Conservation (phyloP, 2,113 vertebrate genomes). For the Tichodroma muraria region DNA sequence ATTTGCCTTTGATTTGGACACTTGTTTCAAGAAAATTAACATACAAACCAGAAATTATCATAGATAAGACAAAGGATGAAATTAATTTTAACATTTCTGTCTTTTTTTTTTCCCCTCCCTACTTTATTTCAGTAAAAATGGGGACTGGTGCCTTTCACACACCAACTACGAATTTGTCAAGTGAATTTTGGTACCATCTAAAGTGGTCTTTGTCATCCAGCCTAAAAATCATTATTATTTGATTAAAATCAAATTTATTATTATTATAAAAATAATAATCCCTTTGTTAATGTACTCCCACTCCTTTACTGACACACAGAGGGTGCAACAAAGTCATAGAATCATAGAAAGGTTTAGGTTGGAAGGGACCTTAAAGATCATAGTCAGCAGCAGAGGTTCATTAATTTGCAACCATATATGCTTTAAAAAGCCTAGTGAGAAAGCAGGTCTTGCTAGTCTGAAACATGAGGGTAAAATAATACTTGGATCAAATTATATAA, state of each 20-base stretch:
- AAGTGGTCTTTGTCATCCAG: not conserved
- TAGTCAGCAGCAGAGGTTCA: not conserved
- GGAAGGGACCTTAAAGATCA: not conserved
- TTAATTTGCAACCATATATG: not conserved
- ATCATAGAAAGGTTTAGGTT: not conserved
- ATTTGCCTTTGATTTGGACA: not conserved
- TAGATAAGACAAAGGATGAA: not conserved
- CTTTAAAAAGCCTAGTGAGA: not conserved
- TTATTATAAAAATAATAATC: too few relatives aligned
- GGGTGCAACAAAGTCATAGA: not conserved
- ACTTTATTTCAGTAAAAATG: not conserved
- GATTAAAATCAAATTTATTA: too few relatives aligned
- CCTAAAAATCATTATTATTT: not conserved
- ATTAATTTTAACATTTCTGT: not conserved
- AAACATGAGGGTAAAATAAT: not conserved
- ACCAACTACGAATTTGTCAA: not conserved
- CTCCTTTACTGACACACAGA: not conserved
- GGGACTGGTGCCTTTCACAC: not conserved
- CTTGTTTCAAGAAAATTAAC: conserved; percentile 1
- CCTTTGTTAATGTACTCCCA: rapidly evolving
- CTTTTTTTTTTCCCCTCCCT: too few relatives aligned
- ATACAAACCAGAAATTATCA: not conserved
- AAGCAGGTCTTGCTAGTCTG: not conserved
- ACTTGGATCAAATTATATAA: not conserved
- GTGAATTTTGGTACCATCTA: not conserved